Evolutionary conservation across 2,113 vertebrate species (phyloP), one percentile per base, ranked within the genome.

Genomic region (Bos indicus): DNA sequence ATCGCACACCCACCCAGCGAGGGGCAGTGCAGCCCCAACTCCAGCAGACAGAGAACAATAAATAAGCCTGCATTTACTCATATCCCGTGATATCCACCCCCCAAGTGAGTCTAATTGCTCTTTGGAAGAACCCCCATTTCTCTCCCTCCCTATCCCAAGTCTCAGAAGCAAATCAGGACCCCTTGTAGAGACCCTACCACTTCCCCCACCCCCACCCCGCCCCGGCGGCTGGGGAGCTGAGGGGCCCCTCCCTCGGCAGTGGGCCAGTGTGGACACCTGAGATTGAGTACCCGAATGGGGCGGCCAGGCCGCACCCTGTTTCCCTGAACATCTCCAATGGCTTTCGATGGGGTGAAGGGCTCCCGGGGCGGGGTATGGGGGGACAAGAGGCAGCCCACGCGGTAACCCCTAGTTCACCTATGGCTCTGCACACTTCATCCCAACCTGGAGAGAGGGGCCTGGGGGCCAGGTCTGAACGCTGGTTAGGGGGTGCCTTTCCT

Each of bases 301-400:
- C 26, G 48, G 92, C 93, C 14, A 19, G 51, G 94, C 97, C 77
- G 85, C 74, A 92, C 95, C 96, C 96, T 78, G 4, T 88, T 96
- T 98, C 98, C 97, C 97, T 98, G 97, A 98, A 97, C 97, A 1
- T 96, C 97, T 88, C 96, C 98, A 98, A 98, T 98, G 97, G 97
- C 97, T 98, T 98, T 97, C 97, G 0, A 93, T 80, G 90, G 83
- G 93, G 96, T 88, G 67, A 82, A 86, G 97, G 84, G 93, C 57
- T 71, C 86, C 67, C 28, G 15, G 43, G 90, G 95, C 30, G 2
- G 82, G 83, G 95, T 30, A 23, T 12, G 36, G 96, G 28, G 96
- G 81, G 48, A 57, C 8, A 88, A 48, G 81, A 33, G 88, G 48
- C 51, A 83, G 85, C 40, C 64, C 23, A 0, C 14, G 0, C 6